Evolutionary conservation across 2,113 vertebrate genomes (phyloP), one percentile per base, ranked within the genome.

Genomic region (Bujurquina vittata): DNA sequence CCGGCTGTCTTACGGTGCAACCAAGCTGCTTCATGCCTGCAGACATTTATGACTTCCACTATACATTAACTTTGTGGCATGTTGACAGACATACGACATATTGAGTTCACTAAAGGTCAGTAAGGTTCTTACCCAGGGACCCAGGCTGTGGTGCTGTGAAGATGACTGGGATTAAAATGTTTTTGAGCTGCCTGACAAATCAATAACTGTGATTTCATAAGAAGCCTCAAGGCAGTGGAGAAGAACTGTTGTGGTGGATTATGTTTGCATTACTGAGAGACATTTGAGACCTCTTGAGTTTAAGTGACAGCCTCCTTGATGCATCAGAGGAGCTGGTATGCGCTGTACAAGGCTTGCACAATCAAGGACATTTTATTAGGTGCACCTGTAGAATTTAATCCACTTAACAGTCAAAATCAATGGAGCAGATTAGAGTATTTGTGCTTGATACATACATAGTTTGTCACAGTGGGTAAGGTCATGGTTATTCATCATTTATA

Each of bases 151-250:
- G 67, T 72, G 57, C 43, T 10, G 31, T 22, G 33, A 54, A 29
- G 52, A 84, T 60, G 56, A 72, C 22, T 46, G 35, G 49, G 75
- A 84, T 54, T 84, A 76, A 90, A 63, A 59, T 60, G 43, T 57
- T 57, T 80, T 58, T 83, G 59, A 40, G 2, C 59, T 23, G 46
- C 54, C 23, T 46, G 14, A 52, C 40, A 61, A 46, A 87, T 90
- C 80, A 59, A 85, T 84, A 40, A 35, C n/a, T 56, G 40, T 67
- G 73, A 75, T 43, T 69, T 65, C 49, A 17, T n/a, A 29, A 74
- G 63, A 79, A 43, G 63, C 10, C 5, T 31, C 35, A 8, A 72
- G 35, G 57, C 52, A 3, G 4, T 3, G 22, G 17, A 29, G 62
- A 35, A 22, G 17, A 46, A 56, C 37, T 69, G 17, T 60, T 35